Percentiles rank a stretch among this genome's conserved stretches.
Evolutionary conservation across 2,888 invertebrate genomes (phyloP).

Genomic region (Hymenopus coronatus): DNA sequence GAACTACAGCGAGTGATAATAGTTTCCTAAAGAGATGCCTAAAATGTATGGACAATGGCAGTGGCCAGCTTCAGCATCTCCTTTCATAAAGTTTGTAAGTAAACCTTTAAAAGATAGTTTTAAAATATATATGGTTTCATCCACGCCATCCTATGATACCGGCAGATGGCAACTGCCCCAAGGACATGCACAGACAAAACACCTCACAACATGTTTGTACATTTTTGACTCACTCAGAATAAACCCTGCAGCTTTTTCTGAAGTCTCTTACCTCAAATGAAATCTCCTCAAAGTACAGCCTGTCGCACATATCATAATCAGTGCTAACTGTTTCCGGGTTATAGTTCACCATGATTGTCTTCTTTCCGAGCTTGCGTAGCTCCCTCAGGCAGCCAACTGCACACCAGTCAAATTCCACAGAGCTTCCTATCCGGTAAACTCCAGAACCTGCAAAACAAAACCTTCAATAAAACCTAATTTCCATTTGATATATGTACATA

Average conservation of each 20-base stretch:
- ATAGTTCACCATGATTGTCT: slow-evolving; percentile 98
- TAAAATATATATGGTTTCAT: too few relatives aligned
- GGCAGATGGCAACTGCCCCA: too few relatives aligned
- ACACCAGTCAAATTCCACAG: slow-evolving; percentile 99
- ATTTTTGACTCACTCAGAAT: too few relatives aligned
- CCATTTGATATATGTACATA: background rate
- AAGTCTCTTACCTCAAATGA: slow-evolving; percentile 72
- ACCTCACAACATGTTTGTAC: too few relatives aligned
- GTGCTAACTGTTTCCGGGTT: slow-evolving; percentile 99
- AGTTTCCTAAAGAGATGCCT: too few relatives aligned
- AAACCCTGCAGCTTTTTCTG: background rate
- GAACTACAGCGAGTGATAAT: too few relatives aligned
- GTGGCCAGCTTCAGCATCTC: too few relatives aligned
- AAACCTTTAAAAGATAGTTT: too few relatives aligned
- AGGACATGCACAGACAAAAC: too few relatives aligned
- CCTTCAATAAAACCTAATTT: background rate
- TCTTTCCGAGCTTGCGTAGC: slow-evolving; percentile 77
- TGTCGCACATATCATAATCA: slow-evolving; percentile 99
- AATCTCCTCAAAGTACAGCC: slow-evolving; percentile 98
- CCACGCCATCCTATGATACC: too few relatives aligned
- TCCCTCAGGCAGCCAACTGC: slow-evolving; percentile 95
- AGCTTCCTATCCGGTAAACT: slow-evolving; percentile 96
- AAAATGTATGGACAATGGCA: too few relatives aligned
- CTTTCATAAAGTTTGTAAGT: too few relatives aligned
- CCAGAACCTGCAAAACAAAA: slow-evolving; percentile 63